Base-by-base conservation (phyloP, 2,797 vertebrate species). In the Phrynocephalus vlangalii region DNA sequence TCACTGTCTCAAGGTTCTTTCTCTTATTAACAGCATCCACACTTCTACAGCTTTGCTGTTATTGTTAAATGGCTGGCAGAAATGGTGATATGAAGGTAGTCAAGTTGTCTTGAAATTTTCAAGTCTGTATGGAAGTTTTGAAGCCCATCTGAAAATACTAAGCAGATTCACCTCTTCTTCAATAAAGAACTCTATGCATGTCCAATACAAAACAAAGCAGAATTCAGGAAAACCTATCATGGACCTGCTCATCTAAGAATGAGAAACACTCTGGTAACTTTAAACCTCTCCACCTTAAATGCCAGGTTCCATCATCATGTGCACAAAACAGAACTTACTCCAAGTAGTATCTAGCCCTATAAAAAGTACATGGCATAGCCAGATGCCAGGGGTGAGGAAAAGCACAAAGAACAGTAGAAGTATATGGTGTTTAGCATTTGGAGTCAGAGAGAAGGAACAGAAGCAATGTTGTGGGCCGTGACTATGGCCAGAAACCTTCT, bases 311-410 rank as follows among this genome's bases (percentile, higher is more conserved):
- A 50, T 70, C 38, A 68, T n/a, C 48, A 38, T 2, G 3, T 66
- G 52, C 71, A 52, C 28, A 22, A 68, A 88, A 73, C 68, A 84
- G 76, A 72, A 66, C 33, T 71, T 68, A 79, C 13, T 73, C 60
- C 73, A 11, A 30, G 77, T 22, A 73, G 28, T 66, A 66, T 66
- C n/a, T 72, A 70, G 60, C 18, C 67, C 56, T 26, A 72, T 88
- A 56, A 72, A 63, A 72, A 71, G 63, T 88, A 38, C 4, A 26
- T 33, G 81, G 33, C 52, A 71, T 28, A 79, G 9, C 20, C 44
- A 52, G 38, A n/a, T 63, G 52, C 67, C 67, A 79, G 67, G 68
- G 56, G 18, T 80, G 38, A 86, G 68, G 38, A 3, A 24, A 26
- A 88, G 20, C 56, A 79, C 15, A 70, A 83, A 30, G 76, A 44